phyloP scores from a whole-genome alignment of 2,888 invertebrate species.

The Stenurella melanura region DNA sequence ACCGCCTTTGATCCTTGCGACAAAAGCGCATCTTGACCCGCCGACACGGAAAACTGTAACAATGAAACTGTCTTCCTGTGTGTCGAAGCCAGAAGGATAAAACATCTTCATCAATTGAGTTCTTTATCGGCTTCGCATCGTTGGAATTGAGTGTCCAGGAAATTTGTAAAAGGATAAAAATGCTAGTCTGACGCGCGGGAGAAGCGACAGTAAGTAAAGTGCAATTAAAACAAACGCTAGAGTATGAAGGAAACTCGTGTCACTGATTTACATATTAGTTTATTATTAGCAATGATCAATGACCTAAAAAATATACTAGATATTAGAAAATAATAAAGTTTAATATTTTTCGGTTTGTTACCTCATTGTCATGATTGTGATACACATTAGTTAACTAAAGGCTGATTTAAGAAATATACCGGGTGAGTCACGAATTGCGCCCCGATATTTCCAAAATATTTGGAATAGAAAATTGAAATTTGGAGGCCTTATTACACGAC shows the following conservation, averaged over 20 bases:
- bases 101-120: background rate
- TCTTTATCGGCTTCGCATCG: background rate
- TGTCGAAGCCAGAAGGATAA: background rate
- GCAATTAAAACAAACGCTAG: background rate
- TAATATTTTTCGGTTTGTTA: too few relatives aligned
- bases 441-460: too few relatives aligned
- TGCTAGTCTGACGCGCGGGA: background rate
- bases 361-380: too few relatives aligned
- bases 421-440: too few relatives aligned
- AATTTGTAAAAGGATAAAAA: conserved; percentile 15
- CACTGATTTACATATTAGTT: background rate
- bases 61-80: conserved; percentile 1
- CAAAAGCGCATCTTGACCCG: conserved; percentile 19
- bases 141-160: background rate
- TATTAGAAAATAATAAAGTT: background rate
- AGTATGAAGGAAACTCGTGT: background rate
- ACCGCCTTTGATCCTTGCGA: conserved; percentile 5
- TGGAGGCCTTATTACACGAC: too few relatives aligned
- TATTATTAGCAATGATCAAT: background rate
- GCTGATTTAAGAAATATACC: too few relatives aligned
- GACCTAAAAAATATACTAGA: background rate
- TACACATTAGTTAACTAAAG: too few relatives aligned
- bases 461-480: too few relatives aligned
- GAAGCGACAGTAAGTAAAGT: background rate
- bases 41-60: conserved; percentile 15